Base-by-base conservation (phyloP, 2,888 invertebrate species). In the Empis stercorea region DNA sequence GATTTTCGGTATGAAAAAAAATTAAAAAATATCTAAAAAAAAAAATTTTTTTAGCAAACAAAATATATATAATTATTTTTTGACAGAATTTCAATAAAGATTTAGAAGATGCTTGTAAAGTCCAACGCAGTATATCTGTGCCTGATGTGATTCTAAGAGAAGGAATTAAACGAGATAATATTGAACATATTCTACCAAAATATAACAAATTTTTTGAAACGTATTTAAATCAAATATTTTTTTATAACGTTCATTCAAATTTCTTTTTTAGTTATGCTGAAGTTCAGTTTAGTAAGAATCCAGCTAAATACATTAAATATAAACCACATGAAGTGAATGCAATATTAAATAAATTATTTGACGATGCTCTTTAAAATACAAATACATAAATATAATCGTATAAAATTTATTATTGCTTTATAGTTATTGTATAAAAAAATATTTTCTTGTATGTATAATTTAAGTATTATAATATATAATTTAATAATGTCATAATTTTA, bases 1-100 rank as follows among this genome's bases (percentile, higher is more conserved):
- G 86, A 60, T 92, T 92, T 71, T 78, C 88, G 51, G 89, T 89
- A 65, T 76, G 79, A 68, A 46, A 40, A 40, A 52, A 45, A 34
- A n/a, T 10, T 7, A 3, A 43, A 9, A 7, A 32, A 4, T 4
- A n/a, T 10, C 10, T 14, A n/a, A 20, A 13, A 3, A 4, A 40
- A 40, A 46, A 36, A 37, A 23, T 20, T 6, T 15, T 15, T 15
- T n/a, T 9, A 2, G 1, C 13, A 43, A 17, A 30, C n/a, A 30
- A 37, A 37, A 11, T 27, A 14, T 43, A 48, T 43, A 36, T n/a
- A 10, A 30, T 39, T 45, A n/a, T 46, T 46, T 51, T 49, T 54
- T 65, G 63, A 16, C 62, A 93, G 91, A 84, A 86, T 44, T 96
- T 96, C 69, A 95, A 96, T 69, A 91, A 92, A 64, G 96, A 96